These are phyloP conservation scores for Thysanoteuthis rhombus DNA, from an alignment of 2,888 invertebrate genomes.

Conservation along the genomic window DNA sequence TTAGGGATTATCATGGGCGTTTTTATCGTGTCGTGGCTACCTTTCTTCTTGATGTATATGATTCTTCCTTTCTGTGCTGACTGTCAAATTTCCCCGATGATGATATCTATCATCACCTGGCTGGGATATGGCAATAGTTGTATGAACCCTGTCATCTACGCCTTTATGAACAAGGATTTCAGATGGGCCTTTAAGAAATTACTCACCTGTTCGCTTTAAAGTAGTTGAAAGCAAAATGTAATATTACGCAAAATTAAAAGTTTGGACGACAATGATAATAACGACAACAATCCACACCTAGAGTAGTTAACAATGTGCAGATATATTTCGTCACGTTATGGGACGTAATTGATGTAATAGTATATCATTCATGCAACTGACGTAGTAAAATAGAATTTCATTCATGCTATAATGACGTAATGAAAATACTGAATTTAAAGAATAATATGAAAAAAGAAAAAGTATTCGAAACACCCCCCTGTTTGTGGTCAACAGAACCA, in stretches of 20 bases:
- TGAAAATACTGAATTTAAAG: too few species aligned
- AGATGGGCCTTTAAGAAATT: slow-evolving; percentile 22
- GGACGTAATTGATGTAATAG: too few species aligned
- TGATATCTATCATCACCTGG: slow-evolving; percentile 32
- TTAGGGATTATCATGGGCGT: slow-evolving; percentile 31
- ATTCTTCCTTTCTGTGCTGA: slow-evolving; percentile 23
- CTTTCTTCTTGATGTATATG: slow-evolving; percentile 31
- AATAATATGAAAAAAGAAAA: too few species aligned
- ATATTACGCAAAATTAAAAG: not conserved
- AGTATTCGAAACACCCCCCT: too few species aligned
- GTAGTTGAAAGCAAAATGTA: not conserved
- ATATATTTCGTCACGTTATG: too few species aligned
- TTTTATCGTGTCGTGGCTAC: slow-evolving; percentile 29
- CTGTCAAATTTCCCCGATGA: not conserved
- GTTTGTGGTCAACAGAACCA: too few species aligned
- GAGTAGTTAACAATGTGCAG: too few species aligned
- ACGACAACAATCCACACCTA: not conserved
- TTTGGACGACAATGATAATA: not conserved
- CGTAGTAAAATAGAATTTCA: too few species aligned
- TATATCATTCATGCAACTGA: too few species aligned
- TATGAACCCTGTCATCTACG: slow-evolving; percentile 55
- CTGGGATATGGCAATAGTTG: slow-evolving; percentile 54
- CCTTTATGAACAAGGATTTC: slow-evolving; percentile 40
- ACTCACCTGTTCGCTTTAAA: slow-evolving; percentile 14
- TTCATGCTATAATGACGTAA: too few species aligned